Evolutionary conservation across 2,888 invertebrate species (phyloP).

Genomic region (Adelphocoris suturalis): DNA sequence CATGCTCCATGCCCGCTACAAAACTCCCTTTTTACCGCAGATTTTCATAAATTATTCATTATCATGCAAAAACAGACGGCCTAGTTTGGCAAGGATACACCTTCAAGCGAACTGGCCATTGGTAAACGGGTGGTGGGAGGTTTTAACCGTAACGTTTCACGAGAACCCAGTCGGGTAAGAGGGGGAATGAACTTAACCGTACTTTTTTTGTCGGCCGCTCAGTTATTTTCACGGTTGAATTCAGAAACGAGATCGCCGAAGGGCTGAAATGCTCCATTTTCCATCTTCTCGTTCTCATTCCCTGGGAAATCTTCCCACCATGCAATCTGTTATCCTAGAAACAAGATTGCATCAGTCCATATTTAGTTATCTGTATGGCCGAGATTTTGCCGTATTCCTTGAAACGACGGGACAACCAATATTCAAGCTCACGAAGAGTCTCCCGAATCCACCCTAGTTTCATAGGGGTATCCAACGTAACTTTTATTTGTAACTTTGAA

Average conservation of each 20-base stretch:
- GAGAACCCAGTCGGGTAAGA: neutral
- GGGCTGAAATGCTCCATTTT: neutral
- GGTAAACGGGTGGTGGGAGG: neutral
- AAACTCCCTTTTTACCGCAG: conserved; percentile 41
- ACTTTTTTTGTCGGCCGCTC: neutral
- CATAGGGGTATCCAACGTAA: no score
- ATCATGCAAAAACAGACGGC: conserved; percentile 60
- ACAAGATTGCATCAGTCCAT: neutral
- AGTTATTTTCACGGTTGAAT: neutral
- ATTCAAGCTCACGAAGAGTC: neutral
- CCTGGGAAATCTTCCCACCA: neutral
- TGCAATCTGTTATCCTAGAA: neutral
- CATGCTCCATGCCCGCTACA: neutral
- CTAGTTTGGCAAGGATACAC: conserved; percentile 46
- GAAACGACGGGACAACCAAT: neutral
- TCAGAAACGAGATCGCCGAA: neutral
- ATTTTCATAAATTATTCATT: conserved; percentile 61
- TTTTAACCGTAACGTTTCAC: neutral
- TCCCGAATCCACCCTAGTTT: neutral
- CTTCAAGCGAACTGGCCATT: neutral
- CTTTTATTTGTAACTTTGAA: no score
- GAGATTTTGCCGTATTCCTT: neutral
- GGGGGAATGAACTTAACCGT: neutral
- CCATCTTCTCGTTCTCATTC: neutral
- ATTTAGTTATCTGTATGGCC: neutral